Percentiles rank a stretch among this genome's conserved stretches.
Evolutionary conservation across 2,113 vertebrate species (phyloP).

Genomic region (Paracanthobrama guichenoti): DNA sequence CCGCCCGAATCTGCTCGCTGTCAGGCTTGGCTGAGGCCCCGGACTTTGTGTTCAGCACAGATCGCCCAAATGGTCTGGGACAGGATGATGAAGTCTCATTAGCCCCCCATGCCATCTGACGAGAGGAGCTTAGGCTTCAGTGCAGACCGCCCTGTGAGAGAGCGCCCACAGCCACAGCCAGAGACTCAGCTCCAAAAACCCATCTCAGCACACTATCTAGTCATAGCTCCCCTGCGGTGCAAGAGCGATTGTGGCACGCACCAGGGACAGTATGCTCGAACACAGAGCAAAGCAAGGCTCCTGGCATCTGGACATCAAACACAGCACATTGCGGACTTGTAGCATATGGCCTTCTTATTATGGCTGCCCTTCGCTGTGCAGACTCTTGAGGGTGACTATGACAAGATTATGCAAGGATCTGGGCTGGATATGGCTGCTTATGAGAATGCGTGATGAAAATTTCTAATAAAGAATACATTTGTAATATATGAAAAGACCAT

Average conservation of each 20-base stretch:
- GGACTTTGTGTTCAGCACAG: conserved; percentile 53
- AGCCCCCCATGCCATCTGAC: conserved; percentile 70
- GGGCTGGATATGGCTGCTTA: conserved; percentile 11
- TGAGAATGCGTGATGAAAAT: neutral
- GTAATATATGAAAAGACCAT: neutral
- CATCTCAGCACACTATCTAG: conserved; percentile 42
- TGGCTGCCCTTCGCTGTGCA: conserved; percentile 38
- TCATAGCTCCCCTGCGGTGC: conserved; percentile 29
- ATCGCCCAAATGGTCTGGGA: conserved; percentile 62
- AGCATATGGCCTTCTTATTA: conserved; percentile 67
- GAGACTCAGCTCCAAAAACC: conserved; percentile 24
- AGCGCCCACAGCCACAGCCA: conserved; percentile 28
- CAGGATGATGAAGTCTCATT: conserved; percentile 70
- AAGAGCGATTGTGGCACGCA: conserved; percentile 28
- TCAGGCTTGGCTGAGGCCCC: conserved; percentile 51
- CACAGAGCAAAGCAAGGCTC: conserved; percentile 62
- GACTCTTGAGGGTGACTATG: conserved; percentile 25
- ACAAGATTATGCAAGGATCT: conserved; percentile 35
- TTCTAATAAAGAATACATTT: neutral
- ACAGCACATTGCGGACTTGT: conserved; percentile 58
- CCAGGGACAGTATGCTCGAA: conserved; percentile 57
- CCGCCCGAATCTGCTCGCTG: conserved; percentile 44
- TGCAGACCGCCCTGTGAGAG: conserved; percentile 33
- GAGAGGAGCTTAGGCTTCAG: conserved; percentile 66
- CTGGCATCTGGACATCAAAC: conserved; percentile 72